Evolutionary conservation across 1,140 invertebrate genomes (phyloP), one percentile per base, ranked within the genome.

Genomic region (Trissolcus basalis): DNA sequence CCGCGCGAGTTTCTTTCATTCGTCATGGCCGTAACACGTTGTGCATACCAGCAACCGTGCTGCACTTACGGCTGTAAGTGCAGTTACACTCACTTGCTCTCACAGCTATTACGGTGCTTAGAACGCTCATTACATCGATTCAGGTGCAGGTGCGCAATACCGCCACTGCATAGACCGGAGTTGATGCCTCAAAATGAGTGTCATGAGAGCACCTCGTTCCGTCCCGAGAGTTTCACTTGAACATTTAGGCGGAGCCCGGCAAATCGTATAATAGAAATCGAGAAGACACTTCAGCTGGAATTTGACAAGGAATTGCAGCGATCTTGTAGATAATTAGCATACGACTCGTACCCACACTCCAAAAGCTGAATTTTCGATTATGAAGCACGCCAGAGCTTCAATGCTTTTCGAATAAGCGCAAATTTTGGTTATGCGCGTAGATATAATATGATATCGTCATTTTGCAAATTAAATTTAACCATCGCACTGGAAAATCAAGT

Each of bases 1-100:
- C 78, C 79, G 82, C n/a, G 36, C 82, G 77, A 81, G 83, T 79
- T 78, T 79, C 58, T 71, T 73, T 47, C 56, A 72, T 80, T 82
- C 79, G 78, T 72, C 65, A 64, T 71, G 75, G 69, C 75, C 75
- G 69, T 73, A 79, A 76, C 70, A 59, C 63, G 36, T 53, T 35
- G 61, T 58, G 67, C 65, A 58, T 65, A 69, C 71, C 53, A 45
- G 51, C 65, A 77, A 51, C 53, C 51, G 67, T 64, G 47, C 51
- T 43, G 75, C 56, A 77, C 64, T 77, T 77, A 77, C 69, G 48
- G 56, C 65, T 58, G 67, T 77, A 77, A 77, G 75, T 77, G 70
- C 65, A 76, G 69, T 74, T 76, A 76, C 65, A 65, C 73, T 36
- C 65, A 69, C 73, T 76, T 76, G 73, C 73, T 76, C 73, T 70